Evolutionary conservation across 2,113 vertebrate genomes (phyloP).

Genomic region (Sander lucioperca): DNA sequence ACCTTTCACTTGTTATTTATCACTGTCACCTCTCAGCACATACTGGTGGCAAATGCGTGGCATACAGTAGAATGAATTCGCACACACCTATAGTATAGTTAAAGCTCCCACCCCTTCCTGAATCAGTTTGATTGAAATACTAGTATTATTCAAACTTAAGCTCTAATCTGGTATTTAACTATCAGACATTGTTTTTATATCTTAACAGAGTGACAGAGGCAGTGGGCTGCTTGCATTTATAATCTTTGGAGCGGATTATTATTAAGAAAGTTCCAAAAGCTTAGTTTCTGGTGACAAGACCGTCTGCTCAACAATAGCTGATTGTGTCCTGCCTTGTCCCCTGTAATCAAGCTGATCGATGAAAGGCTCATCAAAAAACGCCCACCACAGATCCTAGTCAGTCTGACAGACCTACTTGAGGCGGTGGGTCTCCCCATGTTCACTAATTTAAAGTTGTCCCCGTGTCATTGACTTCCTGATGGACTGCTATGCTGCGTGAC

Average conservation of each 20-base stretch:
- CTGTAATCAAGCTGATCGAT: conserved; percentile 70
- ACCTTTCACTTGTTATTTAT: conserved; percentile 30
- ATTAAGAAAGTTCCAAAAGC: background rate
- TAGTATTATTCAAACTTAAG: too few relatives aligned
- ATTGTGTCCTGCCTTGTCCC: conserved; percentile 23
- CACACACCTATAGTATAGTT: background rate
- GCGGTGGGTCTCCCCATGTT: conserved; percentile 64
- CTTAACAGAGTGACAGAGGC: background rate
- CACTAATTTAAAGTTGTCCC: conserved; percentile 76
- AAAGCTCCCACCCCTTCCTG: background rate
- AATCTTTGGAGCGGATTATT: background rate
- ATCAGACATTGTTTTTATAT: background rate
- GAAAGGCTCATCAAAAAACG: conserved; percentile 65
- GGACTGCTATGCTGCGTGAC: conserved; percentile 82
- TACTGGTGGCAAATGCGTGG: background rate
- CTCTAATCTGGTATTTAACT: background rate
- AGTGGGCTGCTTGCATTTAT: background rate
- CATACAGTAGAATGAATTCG: background rate
- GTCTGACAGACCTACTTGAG: conserved; percentile 64
- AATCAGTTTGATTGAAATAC: background rate
- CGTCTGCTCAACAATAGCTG: background rate
- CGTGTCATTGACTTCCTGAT: conserved; percentile 79
- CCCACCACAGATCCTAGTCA: conserved; percentile 67
- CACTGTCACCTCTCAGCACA: conserved; percentile 17
- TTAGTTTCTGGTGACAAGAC: background rate